Percentiles rank a stretch among this genome's conserved stretches.
These are phyloP conservation scores for Sthenelais limicola DNA, from an alignment of 2,888 invertebrate species.

Conservation along the genomic window DNA sequence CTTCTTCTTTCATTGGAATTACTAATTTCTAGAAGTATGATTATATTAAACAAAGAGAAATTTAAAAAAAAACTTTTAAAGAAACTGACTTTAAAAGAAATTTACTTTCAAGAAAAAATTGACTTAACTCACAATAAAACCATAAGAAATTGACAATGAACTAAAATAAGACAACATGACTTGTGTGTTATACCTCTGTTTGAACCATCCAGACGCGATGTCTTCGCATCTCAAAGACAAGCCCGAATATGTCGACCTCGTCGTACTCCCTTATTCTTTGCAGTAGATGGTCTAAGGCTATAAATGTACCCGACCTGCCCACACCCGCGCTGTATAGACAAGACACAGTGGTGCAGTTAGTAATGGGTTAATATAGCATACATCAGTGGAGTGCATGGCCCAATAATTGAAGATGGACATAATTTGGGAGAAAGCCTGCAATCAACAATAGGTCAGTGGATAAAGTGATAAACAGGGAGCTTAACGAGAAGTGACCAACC, in stretches of 20 bases:
- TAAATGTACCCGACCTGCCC: constrained; percentile 92
- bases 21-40: neutral
- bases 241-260: constrained; percentile 94
- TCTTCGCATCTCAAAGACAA: constrained; percentile 95
- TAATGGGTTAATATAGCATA: no score
- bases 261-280: constrained; percentile 90
- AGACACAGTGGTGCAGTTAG: neutral
- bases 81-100: no score
- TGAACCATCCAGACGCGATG: constrained; percentile 97
- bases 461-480: no score
- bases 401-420: no score
- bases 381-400: no score
- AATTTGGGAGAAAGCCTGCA: no score
- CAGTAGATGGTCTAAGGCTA: constrained; percentile 92
- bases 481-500: no score
- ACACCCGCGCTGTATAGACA: constrained; percentile 77
- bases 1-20: no score
- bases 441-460: no score
- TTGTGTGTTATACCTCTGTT: constrained; percentile 73
- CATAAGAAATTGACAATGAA: no score
- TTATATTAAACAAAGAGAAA: neutral
- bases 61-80: no score
- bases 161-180: neutral
- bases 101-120: neutral
- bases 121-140: neutral